phyloP scores from a whole-genome alignment of 1,140 invertebrate species.

The Eriosoma lanigerum region DNA sequence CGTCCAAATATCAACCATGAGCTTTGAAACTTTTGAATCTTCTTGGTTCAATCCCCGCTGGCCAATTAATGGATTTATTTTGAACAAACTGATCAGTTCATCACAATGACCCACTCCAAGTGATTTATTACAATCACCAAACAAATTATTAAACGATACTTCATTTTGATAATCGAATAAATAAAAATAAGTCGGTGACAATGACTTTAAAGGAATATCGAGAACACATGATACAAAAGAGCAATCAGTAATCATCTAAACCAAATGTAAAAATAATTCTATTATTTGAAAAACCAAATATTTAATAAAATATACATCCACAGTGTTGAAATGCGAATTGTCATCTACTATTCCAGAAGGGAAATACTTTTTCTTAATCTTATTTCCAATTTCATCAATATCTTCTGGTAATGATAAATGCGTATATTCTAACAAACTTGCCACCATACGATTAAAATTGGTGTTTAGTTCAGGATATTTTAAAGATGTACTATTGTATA shows the following conservation, averaged over 20 bases:
- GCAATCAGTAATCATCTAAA: conserved; percentile 6
- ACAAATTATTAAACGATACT: conserved; percentile 8
- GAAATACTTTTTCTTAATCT: not conserved
- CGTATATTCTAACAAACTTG: not conserved
- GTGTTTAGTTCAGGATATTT: conserved; percentile 9
- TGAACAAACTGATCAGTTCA: conserved; percentile 36
- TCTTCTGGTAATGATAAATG: not conserved
- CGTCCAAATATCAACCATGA: conserved; percentile 38
- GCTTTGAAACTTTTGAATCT: conserved; percentile 11
- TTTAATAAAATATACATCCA: not conserved
- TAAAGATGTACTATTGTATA: not conserved
- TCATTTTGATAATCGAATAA: conserved; percentile 38
- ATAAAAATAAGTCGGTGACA: conserved; percentile 8
- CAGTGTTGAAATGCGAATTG: not conserved
- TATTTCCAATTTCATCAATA: not conserved
- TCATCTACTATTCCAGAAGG: not conserved
- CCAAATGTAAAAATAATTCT: too few species aligned
- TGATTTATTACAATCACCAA: not conserved
- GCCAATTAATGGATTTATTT: not conserved
- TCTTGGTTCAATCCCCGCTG: conserved; percentile 1
- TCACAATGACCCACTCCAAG: conserved; percentile 18
- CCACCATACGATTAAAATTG: not conserved
- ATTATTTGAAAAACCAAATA: too few species aligned
- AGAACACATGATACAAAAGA: not conserved
- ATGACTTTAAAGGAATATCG: not conserved